Base-by-base conservation (phyloP, 2,888 invertebrate species). In the Lamproptera curius region DNA sequence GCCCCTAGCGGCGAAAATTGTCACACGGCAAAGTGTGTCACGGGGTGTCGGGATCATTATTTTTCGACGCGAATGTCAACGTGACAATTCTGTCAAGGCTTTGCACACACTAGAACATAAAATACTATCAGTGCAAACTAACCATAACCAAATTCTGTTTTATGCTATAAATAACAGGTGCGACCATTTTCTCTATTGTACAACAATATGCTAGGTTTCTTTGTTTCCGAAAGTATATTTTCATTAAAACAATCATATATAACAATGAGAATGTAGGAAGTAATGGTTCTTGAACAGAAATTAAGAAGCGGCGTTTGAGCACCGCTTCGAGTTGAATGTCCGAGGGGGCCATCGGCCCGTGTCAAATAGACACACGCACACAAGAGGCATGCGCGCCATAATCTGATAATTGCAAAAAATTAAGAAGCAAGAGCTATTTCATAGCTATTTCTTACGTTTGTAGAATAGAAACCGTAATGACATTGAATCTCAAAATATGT, bases 1-100 rank as follows among this genome's bases (percentile, higher is more conserved):
- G 77, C 76, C 85, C 79, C 80, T 82, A 59, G 59, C 60, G 60
- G 69, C 71, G 68, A 76, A 79, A 80, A 81, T 79, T 84, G 84
- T 76, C 78, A 82, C 76, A 72, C 70, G 71, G 69, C 74, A 77
- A 83, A 80, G 64, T 80, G 67, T 83, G 80, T 80, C 82, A 82
- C 76, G 70, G 67, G 63, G 28, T 23, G 28, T 62, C 61, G 61
- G n/a, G 67, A 73, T 80, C 77, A 81, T 83, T 84, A 84, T 74
- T n/a, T n/a, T 72, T 71, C 56, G 63, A 66, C 65, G 65, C 52
- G 55, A 39, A 42, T 54, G 52, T 46, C 42, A 48, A 40, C 26
- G 40, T 42, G 39, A 56, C 53, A 42, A 43, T 33, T 44, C 14
- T 20, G 43, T 48, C 45, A 36, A 46, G 31, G 33, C 28, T 38